A percentile compares a stretch with the other conserved stretches of the same genome.
Evolutionary conservation across 1,140 invertebrate species (phyloP).

Genomic region (Diabrotica undecimpunctata): DNA sequence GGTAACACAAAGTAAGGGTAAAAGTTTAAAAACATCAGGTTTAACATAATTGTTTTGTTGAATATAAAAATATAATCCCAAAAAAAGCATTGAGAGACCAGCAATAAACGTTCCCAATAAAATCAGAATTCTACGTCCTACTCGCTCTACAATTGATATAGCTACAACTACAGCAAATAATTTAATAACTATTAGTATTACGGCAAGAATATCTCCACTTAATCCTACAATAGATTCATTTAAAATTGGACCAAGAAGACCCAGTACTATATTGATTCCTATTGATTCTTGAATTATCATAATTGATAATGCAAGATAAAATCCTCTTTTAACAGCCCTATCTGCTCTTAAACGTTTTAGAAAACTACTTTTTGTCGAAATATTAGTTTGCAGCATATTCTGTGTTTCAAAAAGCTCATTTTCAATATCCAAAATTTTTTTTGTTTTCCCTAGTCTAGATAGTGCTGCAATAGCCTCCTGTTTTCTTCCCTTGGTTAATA

Average conservation of each 20-base stretch:
- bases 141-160: slow-evolving; percentile 61
- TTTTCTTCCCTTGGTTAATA: slow-evolving; percentile 56
- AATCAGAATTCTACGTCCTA: slow-evolving; percentile 69
- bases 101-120: slow-evolving; percentile 66
- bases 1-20: slow-evolving; percentile 54
- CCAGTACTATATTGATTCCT: slow-evolving; percentile 54
- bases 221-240: background rate
- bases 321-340: slow-evolving; percentile 57
- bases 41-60: slow-evolving; percentile 48
- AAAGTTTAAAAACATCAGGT: slow-evolving; percentile 53
- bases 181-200: slow-evolving; percentile 75
- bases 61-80: slow-evolving; percentile 64
- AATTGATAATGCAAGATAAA: slow-evolving; percentile 67
- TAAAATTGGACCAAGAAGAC: slow-evolving; percentile 3
- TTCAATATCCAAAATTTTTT: slow-evolving; percentile 53
- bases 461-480: slow-evolving; percentile 61
- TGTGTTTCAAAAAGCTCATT: slow-evolving; percentile 56
- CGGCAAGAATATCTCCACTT: slow-evolving; percentile 69
- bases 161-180: slow-evolving; percentile 65
- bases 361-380: slow-evolving; percentile 51
- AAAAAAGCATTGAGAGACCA: slow-evolving; percentile 45
- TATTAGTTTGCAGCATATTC: slow-evolving; percentile 50
- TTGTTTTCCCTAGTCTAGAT: slow-evolving; percentile 60
- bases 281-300: slow-evolving; percentile 74
- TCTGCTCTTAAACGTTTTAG: slow-evolving; percentile 57